Conservation (phyloP, 2,797 vertebrate species). For the Chloroceryle inda region DNA sequence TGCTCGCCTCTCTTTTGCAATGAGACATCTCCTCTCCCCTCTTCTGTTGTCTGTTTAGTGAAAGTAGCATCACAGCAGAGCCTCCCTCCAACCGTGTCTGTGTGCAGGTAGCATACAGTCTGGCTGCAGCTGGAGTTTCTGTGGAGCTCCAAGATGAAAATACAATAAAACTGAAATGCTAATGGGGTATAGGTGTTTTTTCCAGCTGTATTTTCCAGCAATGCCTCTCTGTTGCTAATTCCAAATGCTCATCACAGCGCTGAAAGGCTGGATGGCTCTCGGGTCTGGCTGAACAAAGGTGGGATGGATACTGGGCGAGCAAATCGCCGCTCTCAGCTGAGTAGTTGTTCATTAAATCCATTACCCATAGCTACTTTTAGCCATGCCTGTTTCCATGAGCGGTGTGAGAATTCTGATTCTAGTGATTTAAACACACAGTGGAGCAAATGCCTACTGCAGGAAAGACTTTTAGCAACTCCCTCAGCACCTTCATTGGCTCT, state of each 20-base stretch:
- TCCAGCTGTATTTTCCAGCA: not conserved
- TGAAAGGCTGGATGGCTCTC: not conserved
- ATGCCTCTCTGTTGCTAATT: not conserved
- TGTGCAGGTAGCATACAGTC: not conserved
- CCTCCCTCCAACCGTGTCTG: not conserved
- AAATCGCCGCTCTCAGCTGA: not conserved
- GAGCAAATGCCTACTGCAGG: not conserved
- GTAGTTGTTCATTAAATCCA: slow-evolving; percentile 7
- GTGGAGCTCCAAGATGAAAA: not conserved
- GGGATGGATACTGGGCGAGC: not conserved
- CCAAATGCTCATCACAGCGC: not conserved
- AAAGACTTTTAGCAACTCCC: slow-evolving; percentile 33
- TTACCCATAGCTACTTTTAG: slow-evolving; percentile 12
- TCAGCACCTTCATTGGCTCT: slow-evolving; percentile 40
- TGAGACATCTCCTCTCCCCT: not conserved
- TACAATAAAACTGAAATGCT: not conserved
- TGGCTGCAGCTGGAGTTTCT: not conserved
- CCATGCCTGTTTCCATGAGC: not conserved
- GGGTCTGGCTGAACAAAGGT: not conserved
- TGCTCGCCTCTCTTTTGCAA: not conserved
- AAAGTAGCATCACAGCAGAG: not conserved
- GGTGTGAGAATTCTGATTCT: slow-evolving; percentile 15
- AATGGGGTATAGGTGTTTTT: not conserved
- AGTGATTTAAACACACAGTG: slow-evolving; percentile 8
- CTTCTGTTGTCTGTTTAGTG: not conserved